phyloP scores from a whole-genome alignment of 2,113 vertebrate species.

The Tonatia bakeri region DNA sequence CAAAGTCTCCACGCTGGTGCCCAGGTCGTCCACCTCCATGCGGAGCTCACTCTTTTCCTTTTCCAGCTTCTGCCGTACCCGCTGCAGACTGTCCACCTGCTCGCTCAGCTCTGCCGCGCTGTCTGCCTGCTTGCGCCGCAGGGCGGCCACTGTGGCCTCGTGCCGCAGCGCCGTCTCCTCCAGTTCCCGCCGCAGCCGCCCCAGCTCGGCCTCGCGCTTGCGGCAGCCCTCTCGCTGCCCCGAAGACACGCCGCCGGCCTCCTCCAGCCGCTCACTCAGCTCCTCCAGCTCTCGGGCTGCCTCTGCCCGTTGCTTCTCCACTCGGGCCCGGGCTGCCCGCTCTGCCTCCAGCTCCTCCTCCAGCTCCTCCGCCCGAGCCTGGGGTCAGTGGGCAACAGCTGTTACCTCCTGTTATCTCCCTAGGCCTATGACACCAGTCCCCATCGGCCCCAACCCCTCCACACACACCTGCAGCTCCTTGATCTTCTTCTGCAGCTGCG shows the following conservation, averaged over 20 bases:
- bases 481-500: slow-evolving; percentile 94
- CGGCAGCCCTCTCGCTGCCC: slow-evolving; percentile 90
- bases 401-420: background rate
- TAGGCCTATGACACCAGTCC: background rate
- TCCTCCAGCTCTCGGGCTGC: slow-evolving; percentile 92
- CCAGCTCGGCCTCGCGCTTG: slow-evolving; percentile 89
- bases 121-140: slow-evolving; percentile 92
- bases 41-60: slow-evolving; percentile 92
- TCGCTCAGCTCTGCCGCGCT: slow-evolving; percentile 86
- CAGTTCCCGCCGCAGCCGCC: slow-evolving; percentile 90
- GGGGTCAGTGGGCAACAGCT: fast-evolving
- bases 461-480: slow-evolving; percentile 91
- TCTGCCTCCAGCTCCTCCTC: slow-evolving; percentile 95
- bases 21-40: slow-evolving; percentile 92
- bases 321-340: slow-evolving; percentile 86
- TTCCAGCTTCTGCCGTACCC: slow-evolving; percentile 94
- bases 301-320: slow-evolving; percentile 91
- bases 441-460: fast-evolving
- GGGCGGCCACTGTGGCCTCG: slow-evolving; percentile 82
- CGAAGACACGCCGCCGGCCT: slow-evolving; percentile 87
- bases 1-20: slow-evolving; percentile 88
- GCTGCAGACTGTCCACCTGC: slow-evolving; percentile 92
- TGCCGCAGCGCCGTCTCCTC: slow-evolving; percentile 91
- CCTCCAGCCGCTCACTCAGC: slow-evolving; percentile 91
- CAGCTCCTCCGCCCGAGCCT: slow-evolving; percentile 92